A percentile compares a stretch with the other conserved stretches of the same genome.
Conservation (phyloP, 2,797 vertebrate genomes). For the Rhabdomys pumilio region DNA sequence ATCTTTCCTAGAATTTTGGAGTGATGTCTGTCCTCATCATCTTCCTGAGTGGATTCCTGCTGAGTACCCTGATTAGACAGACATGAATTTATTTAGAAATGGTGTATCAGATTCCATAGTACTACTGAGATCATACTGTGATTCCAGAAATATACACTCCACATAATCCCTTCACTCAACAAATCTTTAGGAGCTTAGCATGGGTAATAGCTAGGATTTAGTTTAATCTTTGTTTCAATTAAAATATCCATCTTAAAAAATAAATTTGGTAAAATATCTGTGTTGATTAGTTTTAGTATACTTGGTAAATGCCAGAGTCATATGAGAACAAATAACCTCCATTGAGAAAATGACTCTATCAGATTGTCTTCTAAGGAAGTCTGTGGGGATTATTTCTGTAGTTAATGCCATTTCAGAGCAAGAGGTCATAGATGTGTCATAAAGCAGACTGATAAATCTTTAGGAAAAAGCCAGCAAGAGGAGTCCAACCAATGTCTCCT, state of each 20-base stretch:
- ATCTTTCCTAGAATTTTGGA: not conserved
- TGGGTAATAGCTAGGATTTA: not conserved
- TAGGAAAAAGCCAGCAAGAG: not conserved
- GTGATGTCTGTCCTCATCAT: not conserved
- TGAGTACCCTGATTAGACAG: not conserved
- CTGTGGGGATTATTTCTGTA: no score
- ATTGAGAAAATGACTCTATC: not conserved
- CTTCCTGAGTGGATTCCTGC: not conserved
- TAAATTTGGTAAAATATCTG: not conserved
- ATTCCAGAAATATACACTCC: not conserved
- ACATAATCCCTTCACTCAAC: not conserved
- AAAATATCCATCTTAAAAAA: not conserved
- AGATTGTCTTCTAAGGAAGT: not conserved
- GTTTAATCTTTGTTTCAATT: not conserved
- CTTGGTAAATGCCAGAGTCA: not conserved
- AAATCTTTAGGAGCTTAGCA: not conserved
- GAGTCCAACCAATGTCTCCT: not conserved
- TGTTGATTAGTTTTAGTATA: not conserved
- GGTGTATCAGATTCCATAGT: not conserved
- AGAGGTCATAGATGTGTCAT: not conserved
- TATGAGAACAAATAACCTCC: no score
- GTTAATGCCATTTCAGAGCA: no score
- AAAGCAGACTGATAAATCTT: not conserved
- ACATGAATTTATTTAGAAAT: not conserved
- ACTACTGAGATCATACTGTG: not conserved